Evolutionary conservation across 2,888 invertebrate genomes (phyloP).

Genomic region (Electrophaes corylata): DNA sequence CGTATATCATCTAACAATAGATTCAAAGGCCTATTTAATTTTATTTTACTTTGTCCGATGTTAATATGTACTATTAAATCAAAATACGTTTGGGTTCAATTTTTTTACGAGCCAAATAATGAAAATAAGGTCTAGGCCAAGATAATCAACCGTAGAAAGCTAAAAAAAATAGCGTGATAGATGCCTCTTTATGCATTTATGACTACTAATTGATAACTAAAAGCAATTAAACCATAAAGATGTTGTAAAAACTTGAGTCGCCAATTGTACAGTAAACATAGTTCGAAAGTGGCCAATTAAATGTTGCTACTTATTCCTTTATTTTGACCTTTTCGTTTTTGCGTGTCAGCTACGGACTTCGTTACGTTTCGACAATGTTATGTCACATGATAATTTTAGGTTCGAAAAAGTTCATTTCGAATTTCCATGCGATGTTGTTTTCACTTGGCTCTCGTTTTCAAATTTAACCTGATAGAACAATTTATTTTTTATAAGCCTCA

Average conservation of each 20-base stretch:
- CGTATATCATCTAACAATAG: too few species aligned
- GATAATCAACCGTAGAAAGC: conserved; percentile 14
- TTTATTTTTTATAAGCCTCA: not conserved
- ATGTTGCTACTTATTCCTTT: conserved; percentile 34
- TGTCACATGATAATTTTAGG: conserved; percentile 37
- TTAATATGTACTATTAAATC: too few species aligned
- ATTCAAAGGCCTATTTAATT: too few species aligned
- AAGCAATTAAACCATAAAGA: conserved; percentile 25
- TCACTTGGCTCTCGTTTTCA: not conserved
- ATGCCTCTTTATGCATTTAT: conserved; percentile 18
- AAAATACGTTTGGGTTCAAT: too few species aligned
- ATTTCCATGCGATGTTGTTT: conserved; percentile 28
- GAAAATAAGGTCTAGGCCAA: not conserved
- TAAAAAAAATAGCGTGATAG: conserved; percentile 10
- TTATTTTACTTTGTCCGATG: too few species aligned
- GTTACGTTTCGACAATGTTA: conserved; percentile 40
- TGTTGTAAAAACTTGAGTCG: conserved; percentile 27
- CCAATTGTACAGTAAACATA: conserved; percentile 35
- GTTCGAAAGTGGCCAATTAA: conserved; percentile 41
- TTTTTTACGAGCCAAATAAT: not conserved
- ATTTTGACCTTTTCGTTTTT: conserved; percentile 39
- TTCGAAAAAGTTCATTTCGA: conserved; percentile 27
- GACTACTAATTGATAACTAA: conserved; percentile 19
- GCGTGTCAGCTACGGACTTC: conserved; percentile 36
- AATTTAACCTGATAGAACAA: not conserved